phyloP scores from a whole-genome alignment of 2,797 vertebrate species.

The Chelonia mydas region DNA sequence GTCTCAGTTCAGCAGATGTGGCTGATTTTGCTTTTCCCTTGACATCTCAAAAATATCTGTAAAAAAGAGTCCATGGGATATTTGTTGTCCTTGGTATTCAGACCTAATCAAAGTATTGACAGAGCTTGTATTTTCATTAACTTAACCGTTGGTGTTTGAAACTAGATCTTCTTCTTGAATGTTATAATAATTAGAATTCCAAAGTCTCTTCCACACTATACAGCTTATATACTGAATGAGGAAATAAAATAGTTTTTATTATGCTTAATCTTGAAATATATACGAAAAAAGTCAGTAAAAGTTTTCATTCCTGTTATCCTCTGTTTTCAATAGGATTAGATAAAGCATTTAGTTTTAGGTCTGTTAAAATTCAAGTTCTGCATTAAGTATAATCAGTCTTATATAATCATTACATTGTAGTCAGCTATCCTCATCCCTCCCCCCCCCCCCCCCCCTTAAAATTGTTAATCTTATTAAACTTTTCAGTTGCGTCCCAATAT shows the following conservation, averaged over 20 bases:
- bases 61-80: not conserved
- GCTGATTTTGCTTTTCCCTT: not conserved
- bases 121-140: not conserved
- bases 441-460: not conserved
- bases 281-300: constrained; percentile 14
- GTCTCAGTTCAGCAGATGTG: not conserved
- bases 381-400: constrained; percentile 6
- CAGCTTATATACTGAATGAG: not conserved
- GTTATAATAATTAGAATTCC: not conserved
- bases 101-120: not conserved
- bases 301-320: constrained; percentile 32
- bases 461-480: constrained; percentile 62
- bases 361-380: constrained; percentile 42
- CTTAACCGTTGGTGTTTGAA: not conserved
- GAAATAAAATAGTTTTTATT: constrained; percentile 28
- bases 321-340: constrained; percentile 49
- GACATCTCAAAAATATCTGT: fast-evolving
- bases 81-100: fast-evolving
- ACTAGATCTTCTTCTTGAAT: not conserved
- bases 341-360: constrained; percentile 39
- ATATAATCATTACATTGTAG: constrained; percentile 6
- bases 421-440: not conserved
- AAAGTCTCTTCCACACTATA: not conserved
- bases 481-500: constrained; percentile 35
- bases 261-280: constrained; percentile 36